phyloP scores from a whole-genome alignment of 2,797 vertebrate species.

The Xerus rutilus region DNA sequence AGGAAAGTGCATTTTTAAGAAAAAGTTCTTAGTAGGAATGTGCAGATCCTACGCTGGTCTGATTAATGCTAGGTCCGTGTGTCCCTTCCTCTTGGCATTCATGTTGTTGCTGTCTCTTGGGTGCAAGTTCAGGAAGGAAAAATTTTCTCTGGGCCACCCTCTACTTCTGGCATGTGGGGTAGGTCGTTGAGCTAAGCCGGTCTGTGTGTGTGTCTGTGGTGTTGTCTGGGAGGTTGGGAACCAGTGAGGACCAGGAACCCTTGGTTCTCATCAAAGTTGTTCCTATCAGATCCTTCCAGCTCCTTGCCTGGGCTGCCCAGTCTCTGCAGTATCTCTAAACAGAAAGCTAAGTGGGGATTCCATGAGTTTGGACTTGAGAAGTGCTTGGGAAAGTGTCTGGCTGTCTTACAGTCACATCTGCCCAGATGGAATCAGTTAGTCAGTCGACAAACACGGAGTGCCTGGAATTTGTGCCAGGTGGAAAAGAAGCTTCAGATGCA shows the following conservation, averaged over 20 bases:
- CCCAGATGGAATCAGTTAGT: neutral
- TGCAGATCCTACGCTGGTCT: neutral
- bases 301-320: neutral
- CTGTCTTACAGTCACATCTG: neutral
- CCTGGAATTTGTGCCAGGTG: neutral
- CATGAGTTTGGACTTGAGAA: neutral
- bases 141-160: neutral
- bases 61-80: neutral
- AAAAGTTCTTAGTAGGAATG: neutral
- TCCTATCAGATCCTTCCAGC: neutral
- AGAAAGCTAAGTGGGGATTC: neutral
- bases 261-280: neutral
- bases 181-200: neutral
- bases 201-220: neutral
- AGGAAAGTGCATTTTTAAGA: neutral
- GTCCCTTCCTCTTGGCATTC: neutral
- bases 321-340: neutral
- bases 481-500: neutral
- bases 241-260: neutral
- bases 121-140: neutral
- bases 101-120: fast-evolving
- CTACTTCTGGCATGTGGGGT: neutral
- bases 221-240: fast-evolving
- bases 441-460: neutral
- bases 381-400: neutral